phyloP scores from a whole-genome alignment of 2,888 invertebrate genomes.

The Cephalotes varians region DNA sequence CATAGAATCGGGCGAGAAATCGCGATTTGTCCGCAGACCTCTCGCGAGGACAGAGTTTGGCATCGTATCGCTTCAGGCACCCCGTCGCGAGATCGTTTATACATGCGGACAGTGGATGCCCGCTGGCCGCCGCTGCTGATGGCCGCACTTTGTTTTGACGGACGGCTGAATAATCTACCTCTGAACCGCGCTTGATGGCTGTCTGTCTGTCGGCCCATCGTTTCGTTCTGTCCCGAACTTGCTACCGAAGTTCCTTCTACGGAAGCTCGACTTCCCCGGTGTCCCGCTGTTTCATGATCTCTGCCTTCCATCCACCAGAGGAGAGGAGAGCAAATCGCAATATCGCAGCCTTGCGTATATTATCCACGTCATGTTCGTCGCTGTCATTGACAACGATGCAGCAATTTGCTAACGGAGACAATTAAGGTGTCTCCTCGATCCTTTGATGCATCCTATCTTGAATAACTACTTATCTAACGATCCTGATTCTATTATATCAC shows the following conservation, averaged over 20 bases:
- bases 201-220: slow-evolving; percentile 70
- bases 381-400: slow-evolving; percentile 68
- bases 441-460: slow-evolving; percentile 1
- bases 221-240: slow-evolving; percentile 63
- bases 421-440: slow-evolving; percentile 1
- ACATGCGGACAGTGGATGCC: slow-evolving; percentile 77
- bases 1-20: slow-evolving; percentile 45
- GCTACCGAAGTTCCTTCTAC: slow-evolving; percentile 78
- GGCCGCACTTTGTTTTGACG: slow-evolving; percentile 81
- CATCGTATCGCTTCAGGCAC: slow-evolving; percentile 73
- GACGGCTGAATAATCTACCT: slow-evolving; percentile 82
- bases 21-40: slow-evolving; percentile 35
- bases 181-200: slow-evolving; percentile 75
- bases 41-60: slow-evolving; percentile 68
- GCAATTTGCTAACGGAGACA: slow-evolving; percentile 79
- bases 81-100: slow-evolving; percentile 77
- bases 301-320: slow-evolving; percentile 33
- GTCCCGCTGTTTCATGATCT: slow-evolving; percentile 70
- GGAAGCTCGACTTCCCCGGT: slow-evolving; percentile 74
- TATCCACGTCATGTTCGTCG: slow-evolving; percentile 52
- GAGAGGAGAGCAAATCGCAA: slow-evolving; percentile 60
- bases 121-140: slow-evolving; percentile 77
- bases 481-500: neutral
- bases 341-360: slow-evolving; percentile 61
- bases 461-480: neutral